Evolutionary conservation across 2,888 invertebrate genomes (phyloP).

Genomic region (Eilema caniola): DNA sequence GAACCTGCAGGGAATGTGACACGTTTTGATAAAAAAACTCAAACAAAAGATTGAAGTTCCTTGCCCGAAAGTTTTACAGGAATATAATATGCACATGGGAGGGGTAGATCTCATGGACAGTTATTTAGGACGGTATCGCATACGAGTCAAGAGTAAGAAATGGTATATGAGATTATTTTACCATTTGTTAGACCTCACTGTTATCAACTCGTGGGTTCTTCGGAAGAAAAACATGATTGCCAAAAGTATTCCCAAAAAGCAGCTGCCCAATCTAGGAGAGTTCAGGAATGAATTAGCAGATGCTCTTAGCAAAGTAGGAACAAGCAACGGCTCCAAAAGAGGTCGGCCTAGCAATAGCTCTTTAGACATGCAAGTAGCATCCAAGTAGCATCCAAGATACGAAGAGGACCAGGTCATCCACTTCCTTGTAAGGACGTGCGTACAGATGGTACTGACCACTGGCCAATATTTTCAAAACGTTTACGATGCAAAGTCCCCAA

Average conservation of each 20-base stretch:
- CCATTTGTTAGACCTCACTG: constrained; percentile 10
- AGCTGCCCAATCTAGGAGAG: constrained; percentile 13
- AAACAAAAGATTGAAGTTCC: constrained; percentile 50
- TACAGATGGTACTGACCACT: constrained; percentile 11
- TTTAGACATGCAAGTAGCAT: constrained; percentile 10
- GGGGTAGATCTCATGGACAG: constrained; percentile 13
- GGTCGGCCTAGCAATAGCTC: constrained; percentile 9
- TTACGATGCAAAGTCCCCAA: constrained; percentile 14
- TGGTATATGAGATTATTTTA: constrained; percentile 1
- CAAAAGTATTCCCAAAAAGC: constrained; percentile 15
- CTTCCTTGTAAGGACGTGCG: constrained; percentile 13
- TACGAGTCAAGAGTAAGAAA: constrained; percentile 21
- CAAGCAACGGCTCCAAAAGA: constrained; percentile 11
- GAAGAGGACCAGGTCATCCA: constrained; percentile 12
- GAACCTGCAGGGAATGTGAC: constrained; percentile 45
- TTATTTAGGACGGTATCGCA: constrained; percentile 8
- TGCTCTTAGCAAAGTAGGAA: constrained; percentile 3
- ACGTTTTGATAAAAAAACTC: constrained; percentile 49
- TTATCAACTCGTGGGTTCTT: constrained; percentile 15
- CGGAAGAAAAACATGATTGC: constrained; percentile 10
- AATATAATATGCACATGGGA: constrained; percentile 53
- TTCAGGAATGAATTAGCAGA: constrained; percentile 8
- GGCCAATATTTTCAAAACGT: constrained; percentile 13
- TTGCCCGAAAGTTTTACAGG: constrained; percentile 53
- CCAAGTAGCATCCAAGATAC: constrained; percentile 9